Evolutionary conservation across 2,797 vertebrate species (phyloP), one percentile per base, ranked within the genome.

Genomic region (Aulostomus chinensis): DNA sequence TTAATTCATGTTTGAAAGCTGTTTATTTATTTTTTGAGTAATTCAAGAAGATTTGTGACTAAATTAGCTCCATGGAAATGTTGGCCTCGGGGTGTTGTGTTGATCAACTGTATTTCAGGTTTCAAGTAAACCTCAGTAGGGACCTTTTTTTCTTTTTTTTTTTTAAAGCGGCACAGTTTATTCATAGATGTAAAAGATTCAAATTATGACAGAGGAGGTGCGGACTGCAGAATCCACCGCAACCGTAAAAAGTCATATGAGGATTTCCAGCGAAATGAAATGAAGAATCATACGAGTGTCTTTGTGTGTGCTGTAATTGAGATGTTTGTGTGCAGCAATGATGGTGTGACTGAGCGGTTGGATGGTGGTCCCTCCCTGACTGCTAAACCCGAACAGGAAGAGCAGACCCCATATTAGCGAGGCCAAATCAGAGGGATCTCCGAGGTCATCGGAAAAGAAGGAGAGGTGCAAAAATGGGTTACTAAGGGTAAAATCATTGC

Each of bases 341-440:
- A 78, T 74, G 79, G 75, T 76, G 85, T 28, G 58, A 83, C 79
- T 81, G 68, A 81, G 78, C 78, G 78, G 82, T 61, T 67, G 63
- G 81, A 62, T 83, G 77, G 68, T 71, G 66, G 68, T 81, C 72
- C 83, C 83, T 83, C 86, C 84, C 82, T 80, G 65, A 66, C 65
- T 71, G 80, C 75, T 83, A 83, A 90, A 89, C 73, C 82, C 71
- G 46, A 66, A 84, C 75, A 84, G 88, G 84, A 91, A 87, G 78
- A 77, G 46, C 69, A 78, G 83, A 81, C 80, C 85, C 81, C 76
- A 70, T 68, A 86, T 88, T 90, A 89, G 77, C 51, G 17, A 24
- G 51, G 45, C 61, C 82, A 83, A 86, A 89, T 91, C 89, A 90
- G 70, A 89, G 83, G 76, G 80, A 86, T 84, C 73, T 66, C 49